Conservation (phyloP, 2,797 vertebrate species). For the Poecilia wingei region DNA sequence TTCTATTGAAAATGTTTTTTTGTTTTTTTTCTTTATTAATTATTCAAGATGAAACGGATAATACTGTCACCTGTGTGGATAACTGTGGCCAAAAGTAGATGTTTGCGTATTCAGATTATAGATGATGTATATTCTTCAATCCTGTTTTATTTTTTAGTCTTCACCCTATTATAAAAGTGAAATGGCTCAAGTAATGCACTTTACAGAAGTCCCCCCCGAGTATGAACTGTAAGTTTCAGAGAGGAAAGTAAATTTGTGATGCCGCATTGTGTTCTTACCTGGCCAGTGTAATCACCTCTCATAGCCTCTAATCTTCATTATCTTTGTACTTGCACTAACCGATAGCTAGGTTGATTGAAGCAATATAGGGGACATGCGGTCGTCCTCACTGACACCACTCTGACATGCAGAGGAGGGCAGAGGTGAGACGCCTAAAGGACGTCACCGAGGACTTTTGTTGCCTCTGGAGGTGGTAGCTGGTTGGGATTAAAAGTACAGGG, state of each 20-base stretch:
- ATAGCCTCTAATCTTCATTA: slow-evolving; percentile 37
- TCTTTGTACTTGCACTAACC: slow-evolving; percentile 48
- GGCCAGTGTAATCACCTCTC: slow-evolving; percentile 51
- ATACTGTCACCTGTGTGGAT: slow-evolving; percentile 17
- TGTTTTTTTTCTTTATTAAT: slow-evolving; percentile 11
- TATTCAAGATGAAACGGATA: slow-evolving; percentile 5
- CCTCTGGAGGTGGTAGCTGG: slow-evolving; percentile 74
- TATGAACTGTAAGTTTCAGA: slow-evolving; percentile 25
- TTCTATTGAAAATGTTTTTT: slow-evolving; percentile 1
- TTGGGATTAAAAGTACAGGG: slow-evolving; percentile 76
- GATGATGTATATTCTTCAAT: slow-evolving; percentile 22
- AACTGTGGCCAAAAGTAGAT: slow-evolving; percentile 15
- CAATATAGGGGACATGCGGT: slow-evolving; percentile 60
- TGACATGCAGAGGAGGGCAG: slow-evolving; percentile 31
- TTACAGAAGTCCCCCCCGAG: slow-evolving; percentile 39
- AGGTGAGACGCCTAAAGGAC: slow-evolving; percentile 45
- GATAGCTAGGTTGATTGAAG: slow-evolving; percentile 59
- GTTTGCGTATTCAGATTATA: slow-evolving; percentile 36
- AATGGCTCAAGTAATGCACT: slow-evolving; percentile 40
- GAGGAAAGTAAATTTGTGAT: slow-evolving; percentile 36
- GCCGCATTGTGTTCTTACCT: slow-evolving; percentile 39
- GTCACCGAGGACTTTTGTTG: slow-evolving; percentile 30
- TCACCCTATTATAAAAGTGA: slow-evolving; percentile 19
- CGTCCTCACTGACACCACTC: slow-evolving; percentile 44
- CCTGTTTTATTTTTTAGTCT: slow-evolving; percentile 10